phyloP scores from a whole-genome alignment of 2,113 vertebrate species.

The Rhipidura dahli region DNA sequence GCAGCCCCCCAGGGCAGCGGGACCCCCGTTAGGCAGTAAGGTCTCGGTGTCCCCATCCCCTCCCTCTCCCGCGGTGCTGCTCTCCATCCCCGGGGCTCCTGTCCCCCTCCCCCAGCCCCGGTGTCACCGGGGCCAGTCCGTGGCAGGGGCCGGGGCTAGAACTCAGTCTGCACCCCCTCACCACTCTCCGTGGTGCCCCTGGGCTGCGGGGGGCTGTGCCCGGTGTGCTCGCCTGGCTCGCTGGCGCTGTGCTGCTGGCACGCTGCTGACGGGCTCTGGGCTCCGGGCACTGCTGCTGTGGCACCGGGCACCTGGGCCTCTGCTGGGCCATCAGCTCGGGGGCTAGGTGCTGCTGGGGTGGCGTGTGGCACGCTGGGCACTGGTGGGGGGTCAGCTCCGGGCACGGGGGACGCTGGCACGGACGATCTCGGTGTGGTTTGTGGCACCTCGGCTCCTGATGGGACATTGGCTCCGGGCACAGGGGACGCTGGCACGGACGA shows the following conservation, averaged over 20 bases:
- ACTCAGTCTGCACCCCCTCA: constrained; percentile 73
- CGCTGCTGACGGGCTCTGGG: background rate
- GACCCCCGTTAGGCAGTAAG: background rate
- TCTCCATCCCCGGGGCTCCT: background rate
- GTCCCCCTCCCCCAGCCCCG: background rate
- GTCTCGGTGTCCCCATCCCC: background rate
- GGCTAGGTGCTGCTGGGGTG: background rate
- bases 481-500: fast-evolving
- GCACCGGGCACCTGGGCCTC: background rate
- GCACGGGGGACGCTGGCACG: background rate
- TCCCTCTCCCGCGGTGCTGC: background rate
- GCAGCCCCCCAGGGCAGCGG: background rate
- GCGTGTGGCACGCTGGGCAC: fast-evolving
- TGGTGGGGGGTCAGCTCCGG: background rate
- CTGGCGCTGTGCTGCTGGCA: constrained; percentile 59
- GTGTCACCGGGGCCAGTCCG: background rate
- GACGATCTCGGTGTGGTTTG: background rate
- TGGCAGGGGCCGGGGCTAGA: constrained; percentile 27
- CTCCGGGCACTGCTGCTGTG: background rate
- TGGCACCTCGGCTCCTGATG: background rate
- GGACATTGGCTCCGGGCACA: fast-evolving
- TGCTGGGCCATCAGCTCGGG: background rate
- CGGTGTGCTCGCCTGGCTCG: constrained; percentile 32
- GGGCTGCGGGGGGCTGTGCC: background rate
- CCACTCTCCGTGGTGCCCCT: constrained; percentile 40